Evolutionary conservation across 1,140 invertebrate genomes (phyloP), one percentile per base, ranked within the genome.

Genomic region (Ladona fulva): DNA sequence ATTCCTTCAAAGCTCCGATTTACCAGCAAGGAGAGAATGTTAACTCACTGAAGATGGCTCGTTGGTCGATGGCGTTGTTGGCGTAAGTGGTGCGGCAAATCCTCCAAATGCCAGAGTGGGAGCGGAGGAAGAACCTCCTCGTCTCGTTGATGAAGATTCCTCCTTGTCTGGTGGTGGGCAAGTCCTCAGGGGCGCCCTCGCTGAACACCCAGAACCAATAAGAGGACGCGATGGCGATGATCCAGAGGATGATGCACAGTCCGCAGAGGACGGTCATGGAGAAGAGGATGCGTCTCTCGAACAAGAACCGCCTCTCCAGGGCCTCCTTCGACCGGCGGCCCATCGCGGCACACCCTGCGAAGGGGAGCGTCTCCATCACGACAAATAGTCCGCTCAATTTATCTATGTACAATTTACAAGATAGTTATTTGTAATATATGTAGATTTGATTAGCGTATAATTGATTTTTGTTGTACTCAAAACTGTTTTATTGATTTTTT

Each of bases 191-290:
- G 0, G 74, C 81, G 42, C 79, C 81, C 76, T 93, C 88, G 22
- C 88, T 87, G 52, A 6, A 66, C 52, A 66, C 52, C 52, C 14
- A 19, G 77, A 91, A 90, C 93, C 93, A 95, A 81, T 91, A 90
- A 81, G 91, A 89, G 0, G 93, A 94, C 73, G 89, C 89, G 75
- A 94, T 90, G 22, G 93, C 91, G 0, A 91, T 84, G 10, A 92
- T 89, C 93, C 93, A 94, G 0, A 93, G 81, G 74, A 92, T 87
- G 0, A 89, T 85, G 0, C 89, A 90, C 0, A 94, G 74, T 0
- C 90, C 89, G 14, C 92, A 88, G 5, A 92, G 82, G n/a, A 88
- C 83, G 0, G 92, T 93, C 78, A 91, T 92, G 0, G 87, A 88
- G 24, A 93, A 87, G 16, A 94, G 87, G 6, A 92, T 86, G 22